Evolutionary conservation across 2,113 vertebrate genomes (phyloP).

Genomic region (Myocastor coypus): DNA sequence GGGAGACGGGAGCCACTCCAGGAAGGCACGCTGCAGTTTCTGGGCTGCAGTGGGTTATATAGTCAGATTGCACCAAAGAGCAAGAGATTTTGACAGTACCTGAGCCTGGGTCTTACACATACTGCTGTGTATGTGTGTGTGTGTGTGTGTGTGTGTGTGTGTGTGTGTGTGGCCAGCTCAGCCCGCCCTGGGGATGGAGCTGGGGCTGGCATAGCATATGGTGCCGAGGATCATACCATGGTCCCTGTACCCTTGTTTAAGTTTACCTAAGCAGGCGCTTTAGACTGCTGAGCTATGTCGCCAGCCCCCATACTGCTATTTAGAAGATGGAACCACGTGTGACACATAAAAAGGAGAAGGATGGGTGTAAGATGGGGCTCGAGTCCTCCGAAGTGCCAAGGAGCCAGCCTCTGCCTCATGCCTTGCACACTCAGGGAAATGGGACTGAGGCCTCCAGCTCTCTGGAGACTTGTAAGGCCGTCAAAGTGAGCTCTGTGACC

Average conservation of each 20-base stretch:
- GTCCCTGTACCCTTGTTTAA: too few species aligned
- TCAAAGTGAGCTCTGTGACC: neutral
- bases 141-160: too few species aligned
- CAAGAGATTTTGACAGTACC: neutral
- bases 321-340: neutral
- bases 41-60: neutral
- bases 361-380: neutral
- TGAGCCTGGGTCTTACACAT: neutral
- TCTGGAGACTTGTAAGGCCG: neutral
- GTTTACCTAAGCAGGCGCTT: too few species aligned
- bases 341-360: neutral
- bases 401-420: neutral
- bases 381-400: neutral
- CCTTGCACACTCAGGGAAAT: fast-evolving
- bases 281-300: too few species aligned
- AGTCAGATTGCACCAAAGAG: neutral
- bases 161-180: too few species aligned
- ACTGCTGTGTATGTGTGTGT: neutral
- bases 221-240: too few species aligned
- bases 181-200: too few species aligned
- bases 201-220: too few species aligned
- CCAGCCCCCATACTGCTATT: neutral
- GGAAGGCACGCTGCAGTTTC: neutral
- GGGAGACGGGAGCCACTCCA: neutral
- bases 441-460: neutral